These are phyloP conservation scores for Vollenhovia emeryi DNA, from an alignment of 1,140 invertebrate species.

Conservation along the genomic window DNA sequence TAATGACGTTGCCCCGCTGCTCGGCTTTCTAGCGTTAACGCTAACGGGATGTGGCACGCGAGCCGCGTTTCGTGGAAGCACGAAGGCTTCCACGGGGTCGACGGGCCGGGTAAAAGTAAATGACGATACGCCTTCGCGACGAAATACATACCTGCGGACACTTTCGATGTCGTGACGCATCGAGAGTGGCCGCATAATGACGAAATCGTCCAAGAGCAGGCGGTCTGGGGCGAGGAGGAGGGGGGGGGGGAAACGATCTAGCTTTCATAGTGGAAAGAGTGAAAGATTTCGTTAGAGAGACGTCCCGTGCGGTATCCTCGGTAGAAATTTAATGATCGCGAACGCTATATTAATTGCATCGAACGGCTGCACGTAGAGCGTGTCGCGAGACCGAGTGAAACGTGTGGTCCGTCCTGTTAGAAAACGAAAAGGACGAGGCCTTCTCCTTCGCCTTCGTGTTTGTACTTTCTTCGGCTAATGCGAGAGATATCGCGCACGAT, in stretches of 20 bases:
- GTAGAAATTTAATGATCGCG: constrained; percentile 62
- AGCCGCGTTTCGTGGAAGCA: background rate
- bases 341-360: constrained; percentile 54
- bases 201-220: constrained; percentile 36
- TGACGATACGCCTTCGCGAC: constrained; percentile 2
- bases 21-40: background rate
- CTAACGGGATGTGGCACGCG: constrained; percentile 12
- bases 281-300: constrained; percentile 50
- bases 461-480: constrained; percentile 35
- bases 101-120: constrained; percentile 43
- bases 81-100: background rate
- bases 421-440: constrained; percentile 18
- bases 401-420: background rate
- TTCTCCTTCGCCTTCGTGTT: background rate
- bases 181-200: constrained; percentile 44
- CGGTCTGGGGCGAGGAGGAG: background rate
- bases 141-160: constrained; percentile 24
- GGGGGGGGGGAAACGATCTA: background rate
- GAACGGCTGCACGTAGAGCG: background rate
- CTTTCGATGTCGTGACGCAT: constrained; percentile 48
- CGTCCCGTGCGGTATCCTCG: background rate
- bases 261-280: background rate
- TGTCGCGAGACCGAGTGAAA: constrained; percentile 47
- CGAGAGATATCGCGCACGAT: constrained; percentile 34
- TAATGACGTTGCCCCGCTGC: background rate